Conservation (phyloP, 2,797 vertebrate species). For the Pangasius macronema region DNA sequence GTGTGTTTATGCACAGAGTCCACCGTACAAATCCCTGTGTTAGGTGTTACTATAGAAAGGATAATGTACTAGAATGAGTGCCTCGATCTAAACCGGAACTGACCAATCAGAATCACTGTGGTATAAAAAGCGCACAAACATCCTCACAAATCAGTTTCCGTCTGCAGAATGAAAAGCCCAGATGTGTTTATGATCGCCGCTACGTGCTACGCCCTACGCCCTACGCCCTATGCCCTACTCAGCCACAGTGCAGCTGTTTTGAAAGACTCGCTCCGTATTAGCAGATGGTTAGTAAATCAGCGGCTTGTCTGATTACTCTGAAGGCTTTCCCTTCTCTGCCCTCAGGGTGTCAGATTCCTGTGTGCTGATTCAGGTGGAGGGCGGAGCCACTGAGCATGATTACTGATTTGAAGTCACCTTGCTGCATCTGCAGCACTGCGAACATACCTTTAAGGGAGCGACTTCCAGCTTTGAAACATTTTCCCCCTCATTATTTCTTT, state of each 20-base stretch:
- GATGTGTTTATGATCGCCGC: background rate
- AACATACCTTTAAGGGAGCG: background rate
- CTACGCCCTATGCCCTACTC: background rate
- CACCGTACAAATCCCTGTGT: background rate
- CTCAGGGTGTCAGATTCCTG: constrained; percentile 23
- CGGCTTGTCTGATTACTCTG: constrained; percentile 26
- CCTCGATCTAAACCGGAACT: background rate
- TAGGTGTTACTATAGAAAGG: background rate
- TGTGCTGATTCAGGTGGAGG: constrained; percentile 25
- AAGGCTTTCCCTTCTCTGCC: constrained; percentile 25
- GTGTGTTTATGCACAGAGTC: background rate
- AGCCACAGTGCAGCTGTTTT: background rate
- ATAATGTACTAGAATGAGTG: background rate
- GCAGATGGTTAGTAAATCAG: constrained; percentile 34
- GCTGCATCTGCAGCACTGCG: background rate
- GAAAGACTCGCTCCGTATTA: background rate
- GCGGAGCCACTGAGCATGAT: background rate
- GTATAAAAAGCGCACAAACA: background rate
- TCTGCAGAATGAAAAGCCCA: background rate
- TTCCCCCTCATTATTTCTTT: no score
- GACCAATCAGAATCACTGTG: background rate
- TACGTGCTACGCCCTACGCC: background rate
- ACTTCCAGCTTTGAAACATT: background rate
- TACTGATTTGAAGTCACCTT: constrained; percentile 14
- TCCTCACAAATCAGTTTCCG: background rate